Conservation (phyloP, 2,113 vertebrate species). For the Gnathonemus echidnorhynchus region DNA sequence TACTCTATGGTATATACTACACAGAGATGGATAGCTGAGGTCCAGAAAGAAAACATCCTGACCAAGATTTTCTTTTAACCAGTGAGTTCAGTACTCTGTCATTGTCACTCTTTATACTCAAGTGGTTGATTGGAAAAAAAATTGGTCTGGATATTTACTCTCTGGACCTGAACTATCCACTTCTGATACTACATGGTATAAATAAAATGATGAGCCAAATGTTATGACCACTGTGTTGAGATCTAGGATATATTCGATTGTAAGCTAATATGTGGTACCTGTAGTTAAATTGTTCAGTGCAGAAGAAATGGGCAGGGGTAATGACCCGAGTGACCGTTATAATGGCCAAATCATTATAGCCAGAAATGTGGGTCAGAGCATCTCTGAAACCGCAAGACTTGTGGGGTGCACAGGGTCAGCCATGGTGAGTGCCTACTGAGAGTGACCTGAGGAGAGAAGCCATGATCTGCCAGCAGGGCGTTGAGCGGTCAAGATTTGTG, state of each 20-base stretch:
- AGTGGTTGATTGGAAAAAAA: background rate
- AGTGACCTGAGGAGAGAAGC: background rate
- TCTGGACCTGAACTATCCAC: background rate
- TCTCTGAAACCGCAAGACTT: no score
- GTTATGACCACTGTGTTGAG: background rate
- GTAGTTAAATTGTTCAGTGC: no score
- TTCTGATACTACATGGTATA: background rate
- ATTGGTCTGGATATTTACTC: background rate
- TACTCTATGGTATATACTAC: background rate
- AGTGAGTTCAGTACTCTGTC: background rate
- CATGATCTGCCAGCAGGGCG: background rate
- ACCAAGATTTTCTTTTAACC: background rate
- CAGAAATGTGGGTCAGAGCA: no score
- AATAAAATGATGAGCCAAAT: background rate
- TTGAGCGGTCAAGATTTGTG: background rate
- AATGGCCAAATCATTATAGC: background rate
- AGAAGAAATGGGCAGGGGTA: background rate
- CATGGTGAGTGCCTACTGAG: background rate
- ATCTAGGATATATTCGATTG: background rate
- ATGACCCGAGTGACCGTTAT: background rate
- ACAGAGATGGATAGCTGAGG: background rate
- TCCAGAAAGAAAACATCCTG: background rate
- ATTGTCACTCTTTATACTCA: background rate
- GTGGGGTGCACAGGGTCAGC: no score
- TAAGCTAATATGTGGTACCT: background rate